phyloP scores from a whole-genome alignment of 2,888 invertebrate genomes.

The Ellobium chinense region DNA sequence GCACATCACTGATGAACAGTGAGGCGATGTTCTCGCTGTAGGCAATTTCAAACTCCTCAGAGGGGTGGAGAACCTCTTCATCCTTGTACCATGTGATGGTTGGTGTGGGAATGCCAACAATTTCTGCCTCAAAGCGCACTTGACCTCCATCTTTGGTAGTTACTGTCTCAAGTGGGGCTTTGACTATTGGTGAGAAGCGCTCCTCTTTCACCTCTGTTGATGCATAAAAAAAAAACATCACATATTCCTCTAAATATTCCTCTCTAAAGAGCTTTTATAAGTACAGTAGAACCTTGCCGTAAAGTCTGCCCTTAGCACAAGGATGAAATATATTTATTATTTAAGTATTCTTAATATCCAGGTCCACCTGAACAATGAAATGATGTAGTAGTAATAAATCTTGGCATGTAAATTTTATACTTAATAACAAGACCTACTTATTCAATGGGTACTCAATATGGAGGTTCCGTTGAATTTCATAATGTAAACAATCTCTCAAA shows the following conservation, averaged over 20 bases:
- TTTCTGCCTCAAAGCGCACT: constrained; percentile 72
- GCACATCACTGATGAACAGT: constrained; percentile 84
- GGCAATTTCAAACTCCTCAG: constrained; percentile 83
- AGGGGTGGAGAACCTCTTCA: constrained; percentile 82
- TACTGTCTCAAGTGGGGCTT: constrained; percentile 60
- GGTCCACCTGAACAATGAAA: no score
- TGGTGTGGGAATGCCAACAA: constrained; percentile 77
- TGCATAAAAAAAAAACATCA: not conserved
- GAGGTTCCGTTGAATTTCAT: no score
- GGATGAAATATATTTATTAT: no score
- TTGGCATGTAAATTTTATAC: no score
- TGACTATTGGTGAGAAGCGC: constrained; percentile 66
- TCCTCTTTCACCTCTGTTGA: constrained; percentile 58
- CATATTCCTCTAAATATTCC: not conserved
- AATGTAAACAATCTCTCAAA: no score
- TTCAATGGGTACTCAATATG: no score
- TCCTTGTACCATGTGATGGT: constrained; percentile 90
- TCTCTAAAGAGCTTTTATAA: not conserved
- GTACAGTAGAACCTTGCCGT: not conserved
- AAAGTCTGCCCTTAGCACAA: not conserved
- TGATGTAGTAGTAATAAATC: no score
- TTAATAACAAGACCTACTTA: no score
- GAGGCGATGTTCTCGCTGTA: constrained; percentile 77
- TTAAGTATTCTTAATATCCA: no score
- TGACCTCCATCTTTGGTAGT: constrained; percentile 70